Base-by-base conservation (phyloP, 92 coral and sea anemone species). In the Epizoanthus fatuus region DNA sequence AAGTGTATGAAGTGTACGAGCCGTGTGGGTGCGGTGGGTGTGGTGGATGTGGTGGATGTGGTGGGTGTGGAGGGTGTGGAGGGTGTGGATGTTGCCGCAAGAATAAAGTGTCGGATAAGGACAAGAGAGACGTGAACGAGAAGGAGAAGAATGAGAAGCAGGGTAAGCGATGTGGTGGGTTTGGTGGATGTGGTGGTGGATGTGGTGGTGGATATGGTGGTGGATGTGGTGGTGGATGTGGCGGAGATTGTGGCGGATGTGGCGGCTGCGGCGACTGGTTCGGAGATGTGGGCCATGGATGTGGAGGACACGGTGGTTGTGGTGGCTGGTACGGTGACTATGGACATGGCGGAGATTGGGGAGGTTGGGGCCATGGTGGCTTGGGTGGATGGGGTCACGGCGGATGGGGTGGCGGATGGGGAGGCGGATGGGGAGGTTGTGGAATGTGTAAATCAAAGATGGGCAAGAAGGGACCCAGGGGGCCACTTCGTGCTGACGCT, bases 371-470 rank as follows among this genome's bases (percentile, higher is more conserved):
- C 44, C 72, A 62, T 60, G 79, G 49, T 17, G 77, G 84, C 7
- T 77, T 83, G 79, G 81, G 81, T 35, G 81, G 81, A 4, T 75
- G 54, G 54, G 82, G 82, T 76, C 81, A 67, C 14, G 82, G 82
- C 3, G 89, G 92, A 44, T 84, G 92, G 60, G 83, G 87, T 45
- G 84, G 69, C 3, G 89, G 92, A 44, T 84, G 89, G 54, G 84
- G 91, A 25, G 84, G 75, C 32, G 86, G 81, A 40, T 52, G 74
- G 16, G 91, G 91, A 9, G 90, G 81, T 3, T 86, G 89, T 51
- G 91, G 38, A 44, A 69, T 57, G 35, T 94, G 90, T 65, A 92
- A 93, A 45, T 94, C 98, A 7, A 94, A 87, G 80, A 66, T 94
- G 22, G 83, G 84, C 42, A 92, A 92, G 68, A 84, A 83, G 15